Conservation (phyloP, 37 sponge, comb jelly and placozoan species). For the Crambe crambe region DNA sequence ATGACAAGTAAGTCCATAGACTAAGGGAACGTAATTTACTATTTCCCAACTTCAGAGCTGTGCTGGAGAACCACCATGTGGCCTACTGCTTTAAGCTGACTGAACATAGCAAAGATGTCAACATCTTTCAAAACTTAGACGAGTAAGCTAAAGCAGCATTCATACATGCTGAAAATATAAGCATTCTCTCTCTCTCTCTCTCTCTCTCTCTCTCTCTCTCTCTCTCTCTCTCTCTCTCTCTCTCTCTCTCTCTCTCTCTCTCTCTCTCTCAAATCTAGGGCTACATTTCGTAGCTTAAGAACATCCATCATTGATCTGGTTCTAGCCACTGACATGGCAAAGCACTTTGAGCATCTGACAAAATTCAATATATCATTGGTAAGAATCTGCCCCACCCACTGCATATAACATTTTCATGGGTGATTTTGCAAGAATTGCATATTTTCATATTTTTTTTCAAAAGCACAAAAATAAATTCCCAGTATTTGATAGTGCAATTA, state of each 20-base stretch:
- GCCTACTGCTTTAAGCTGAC: constrained; percentile 81
- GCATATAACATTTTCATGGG: too few relatives aligned
- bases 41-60: constrained; percentile 54
- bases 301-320: constrained; percentile 84
- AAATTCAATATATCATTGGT: constrained; percentile 66
- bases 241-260: background rate
- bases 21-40: background rate
- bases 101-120: constrained; percentile 35
- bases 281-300: constrained; percentile 65
- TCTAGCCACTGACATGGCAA: constrained; percentile 93
- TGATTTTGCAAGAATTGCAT: background rate
- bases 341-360: constrained; percentile 87
- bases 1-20: constrained; percentile 64
- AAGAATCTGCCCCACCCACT: too few relatives aligned
- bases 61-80: constrained; percentile 87
- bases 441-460: background rate
- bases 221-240: background rate
- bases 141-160: constrained; percentile 24
- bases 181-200: background rate
- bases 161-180: background rate
- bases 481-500: background rate
- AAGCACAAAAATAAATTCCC: background rate
- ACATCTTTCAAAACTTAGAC: constrained; percentile 84
- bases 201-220: background rate
- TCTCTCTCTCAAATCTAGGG: constrained; percentile 38